phyloP scores from a whole-genome alignment of 2,797 vertebrate genomes.

The Peromyscus melanophrys region DNA sequence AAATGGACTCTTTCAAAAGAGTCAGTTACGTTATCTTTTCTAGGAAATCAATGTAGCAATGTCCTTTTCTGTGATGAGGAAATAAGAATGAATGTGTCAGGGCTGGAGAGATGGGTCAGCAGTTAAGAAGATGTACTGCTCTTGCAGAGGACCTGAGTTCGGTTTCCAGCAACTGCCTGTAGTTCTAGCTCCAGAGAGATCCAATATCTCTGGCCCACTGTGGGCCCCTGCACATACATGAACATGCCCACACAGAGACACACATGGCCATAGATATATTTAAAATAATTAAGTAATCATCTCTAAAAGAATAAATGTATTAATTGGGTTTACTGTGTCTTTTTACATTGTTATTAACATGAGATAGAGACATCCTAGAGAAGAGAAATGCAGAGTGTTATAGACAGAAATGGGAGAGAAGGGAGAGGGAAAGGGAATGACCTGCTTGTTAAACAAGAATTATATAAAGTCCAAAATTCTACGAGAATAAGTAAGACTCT shows the following conservation, averaged over 20 bases:
- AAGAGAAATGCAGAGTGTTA: not conserved
- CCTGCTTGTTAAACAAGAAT: constrained; percentile 14
- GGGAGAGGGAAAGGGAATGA: not conserved
- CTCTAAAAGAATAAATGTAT: not conserved
- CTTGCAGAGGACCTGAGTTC: not conserved
- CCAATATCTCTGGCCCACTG: not conserved
- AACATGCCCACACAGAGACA: not conserved
- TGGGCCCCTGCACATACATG: not conserved
- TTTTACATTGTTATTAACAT: not conserved
- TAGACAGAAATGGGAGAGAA: not conserved
- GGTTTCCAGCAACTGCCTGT: not conserved
- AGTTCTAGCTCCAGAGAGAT: not conserved
- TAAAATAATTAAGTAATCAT: not conserved
- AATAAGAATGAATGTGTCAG: constrained; percentile 39
- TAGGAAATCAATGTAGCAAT: not conserved
- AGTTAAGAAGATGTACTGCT: not conserved
- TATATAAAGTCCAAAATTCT: constrained; percentile 5
- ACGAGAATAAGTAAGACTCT: not conserved
- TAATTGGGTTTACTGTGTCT: not conserved
- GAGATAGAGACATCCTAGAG: not conserved
- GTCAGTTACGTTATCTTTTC: not conserved
- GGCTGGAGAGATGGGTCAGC: not conserved
- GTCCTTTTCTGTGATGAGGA: constrained; percentile 1
- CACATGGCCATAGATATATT: too few species aligned
- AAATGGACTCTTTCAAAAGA: constrained; percentile 14